These are phyloP conservation scores for Cosmia trapezina DNA, from an alignment of 2,888 invertebrate species.

Conservation along the genomic window DNA sequence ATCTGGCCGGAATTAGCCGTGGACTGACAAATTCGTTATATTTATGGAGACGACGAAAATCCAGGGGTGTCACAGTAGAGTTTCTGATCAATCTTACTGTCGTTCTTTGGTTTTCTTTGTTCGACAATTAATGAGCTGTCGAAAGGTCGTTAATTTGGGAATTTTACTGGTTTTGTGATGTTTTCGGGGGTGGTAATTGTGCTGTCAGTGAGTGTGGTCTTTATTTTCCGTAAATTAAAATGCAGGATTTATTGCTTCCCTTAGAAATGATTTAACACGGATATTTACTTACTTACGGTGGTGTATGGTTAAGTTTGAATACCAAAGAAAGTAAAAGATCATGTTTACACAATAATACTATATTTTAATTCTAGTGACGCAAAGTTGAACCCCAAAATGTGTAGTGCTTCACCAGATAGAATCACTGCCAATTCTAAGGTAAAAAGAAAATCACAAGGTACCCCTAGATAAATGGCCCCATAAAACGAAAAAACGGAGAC, in stretches of 20 bases:
- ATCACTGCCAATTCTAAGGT: neutral
- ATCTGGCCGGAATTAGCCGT: constrained; percentile 74
- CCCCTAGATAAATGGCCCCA: neutral
- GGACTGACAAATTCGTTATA: constrained; percentile 81
- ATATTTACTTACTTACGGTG: neutral
- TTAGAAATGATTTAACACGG: neutral
- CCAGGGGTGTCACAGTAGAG: constrained; percentile 69
- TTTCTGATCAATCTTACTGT: constrained; percentile 51
- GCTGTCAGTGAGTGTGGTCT: neutral
- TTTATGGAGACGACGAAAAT: constrained; percentile 73
- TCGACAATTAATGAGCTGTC: constrained; percentile 47
- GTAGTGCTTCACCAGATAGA: neutral
- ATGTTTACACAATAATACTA: neutral
- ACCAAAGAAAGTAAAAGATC: neutral
- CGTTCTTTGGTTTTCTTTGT: constrained; percentile 50
- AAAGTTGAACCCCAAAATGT: neutral
- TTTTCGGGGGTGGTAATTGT: constrained; percentile 12
- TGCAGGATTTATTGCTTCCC: neutral
- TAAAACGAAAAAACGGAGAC: neutral
- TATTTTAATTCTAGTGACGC: neutral
- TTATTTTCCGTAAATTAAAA: neutral
- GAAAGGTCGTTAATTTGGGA: constrained; percentile 37
- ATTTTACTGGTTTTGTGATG: constrained; percentile 8
- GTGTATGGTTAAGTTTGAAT: neutral
- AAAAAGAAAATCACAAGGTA: neutral